Evolutionary conservation across 2,113 vertebrate genomes (phyloP).

Genomic region (Sialia sialis): DNA sequence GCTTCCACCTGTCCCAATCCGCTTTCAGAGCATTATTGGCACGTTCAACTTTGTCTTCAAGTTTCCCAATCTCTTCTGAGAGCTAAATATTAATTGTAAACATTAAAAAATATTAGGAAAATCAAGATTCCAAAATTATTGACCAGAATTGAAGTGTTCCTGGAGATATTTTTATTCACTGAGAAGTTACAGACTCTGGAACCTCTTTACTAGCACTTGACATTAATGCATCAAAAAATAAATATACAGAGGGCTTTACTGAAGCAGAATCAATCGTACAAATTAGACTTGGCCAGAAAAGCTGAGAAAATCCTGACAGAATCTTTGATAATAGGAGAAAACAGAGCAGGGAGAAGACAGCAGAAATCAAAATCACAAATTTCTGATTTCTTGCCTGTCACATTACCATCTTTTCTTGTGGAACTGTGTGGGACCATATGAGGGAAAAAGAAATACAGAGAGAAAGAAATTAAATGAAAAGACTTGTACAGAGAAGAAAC

Average conservation of each 20-base stretch:
- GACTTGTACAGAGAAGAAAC: not conserved
- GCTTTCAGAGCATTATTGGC: constrained; percentile 87
- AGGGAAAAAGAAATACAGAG: not conserved
- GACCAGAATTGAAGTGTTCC: not conserved
- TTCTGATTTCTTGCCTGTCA: not conserved
- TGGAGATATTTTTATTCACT: not conserved
- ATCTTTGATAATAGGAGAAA: not conserved
- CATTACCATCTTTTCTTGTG: not conserved
- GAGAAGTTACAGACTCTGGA: not conserved
- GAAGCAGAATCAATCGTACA: not conserved
- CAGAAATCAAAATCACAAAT: not conserved
- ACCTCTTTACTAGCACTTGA: not conserved
- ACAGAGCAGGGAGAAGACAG: not conserved
- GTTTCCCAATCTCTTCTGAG: constrained; percentile 84
- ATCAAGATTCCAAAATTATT: not conserved
- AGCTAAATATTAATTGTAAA: constrained; percentile 70
- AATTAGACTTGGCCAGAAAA: not conserved
- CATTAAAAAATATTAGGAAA: not conserved
- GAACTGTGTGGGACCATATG: not conserved
- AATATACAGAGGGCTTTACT: not conserved
- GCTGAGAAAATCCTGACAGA: not conserved
- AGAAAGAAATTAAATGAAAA: not conserved
- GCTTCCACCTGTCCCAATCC: constrained; percentile 89
- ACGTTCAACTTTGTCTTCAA: constrained; percentile 86
- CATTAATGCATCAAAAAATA: not conserved